A percentile compares a stretch with the other conserved stretches of the same genome.
phyloP scores from a whole-genome alignment of 2,113 vertebrate species.

The Myotis yumanensis region DNA sequence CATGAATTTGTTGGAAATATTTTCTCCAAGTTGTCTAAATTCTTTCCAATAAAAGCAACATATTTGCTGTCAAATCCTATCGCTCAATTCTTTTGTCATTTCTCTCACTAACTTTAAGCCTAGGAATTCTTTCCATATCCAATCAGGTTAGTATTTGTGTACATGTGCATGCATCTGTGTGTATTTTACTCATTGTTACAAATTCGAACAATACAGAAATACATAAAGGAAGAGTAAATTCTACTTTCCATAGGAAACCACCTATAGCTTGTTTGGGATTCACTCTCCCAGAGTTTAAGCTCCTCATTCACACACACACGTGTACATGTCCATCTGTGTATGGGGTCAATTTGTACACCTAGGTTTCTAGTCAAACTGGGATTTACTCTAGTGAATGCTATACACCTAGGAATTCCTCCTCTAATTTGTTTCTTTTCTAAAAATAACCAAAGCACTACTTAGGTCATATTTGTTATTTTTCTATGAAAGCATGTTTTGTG shows the following conservation, averaged over 20 bases:
- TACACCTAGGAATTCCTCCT: background rate
- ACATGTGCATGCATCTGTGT: background rate
- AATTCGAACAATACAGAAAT: background rate
- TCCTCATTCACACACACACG: background rate
- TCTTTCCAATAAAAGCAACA: constrained; percentile 8
- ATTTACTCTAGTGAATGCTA: background rate
- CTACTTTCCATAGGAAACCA: background rate
- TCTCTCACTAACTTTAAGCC: background rate
- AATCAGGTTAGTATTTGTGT: background rate
- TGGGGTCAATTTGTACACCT: background rate
- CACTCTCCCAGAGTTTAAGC: background rate
- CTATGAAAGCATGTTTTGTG: background rate
- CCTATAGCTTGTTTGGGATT: background rate
- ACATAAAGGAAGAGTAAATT: background rate
- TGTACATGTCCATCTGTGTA: background rate
- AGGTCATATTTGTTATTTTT: background rate
- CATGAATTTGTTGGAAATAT: background rate
- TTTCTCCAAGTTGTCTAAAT: background rate
- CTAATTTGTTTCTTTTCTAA: constrained; percentile 3
- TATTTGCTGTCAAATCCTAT: background rate
- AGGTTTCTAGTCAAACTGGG: background rate
- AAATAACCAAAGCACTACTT: background rate
- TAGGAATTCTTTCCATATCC: background rate
- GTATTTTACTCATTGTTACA: background rate
- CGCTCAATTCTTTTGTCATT: background rate